Percentiles rank a stretch among this genome's conserved stretches.
Conservation (phyloP, 2,113 vertebrate genomes). For the Acrocephalus kingi region DNA sequence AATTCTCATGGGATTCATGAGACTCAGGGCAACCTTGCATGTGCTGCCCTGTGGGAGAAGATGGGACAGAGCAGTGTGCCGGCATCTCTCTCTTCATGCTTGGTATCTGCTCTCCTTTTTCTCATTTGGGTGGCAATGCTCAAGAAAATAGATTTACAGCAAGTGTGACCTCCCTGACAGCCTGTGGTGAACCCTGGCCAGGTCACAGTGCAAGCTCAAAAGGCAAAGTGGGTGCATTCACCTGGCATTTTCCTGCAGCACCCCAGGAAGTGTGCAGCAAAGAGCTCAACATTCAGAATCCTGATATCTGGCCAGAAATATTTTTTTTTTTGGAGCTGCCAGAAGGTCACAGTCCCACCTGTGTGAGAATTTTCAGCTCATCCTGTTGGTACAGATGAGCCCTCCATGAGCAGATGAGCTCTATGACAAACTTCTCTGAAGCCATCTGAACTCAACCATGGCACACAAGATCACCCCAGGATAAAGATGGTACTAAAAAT, state of each 20-base stretch:
- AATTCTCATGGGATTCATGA: background rate
- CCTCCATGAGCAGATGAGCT: background rate
- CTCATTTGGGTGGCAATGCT: background rate
- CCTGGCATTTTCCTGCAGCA: background rate
- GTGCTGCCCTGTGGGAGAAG: background rate
- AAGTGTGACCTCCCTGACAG: background rate
- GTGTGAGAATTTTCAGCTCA: background rate
- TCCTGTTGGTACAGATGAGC: background rate
- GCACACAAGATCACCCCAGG: background rate
- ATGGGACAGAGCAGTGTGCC: background rate
- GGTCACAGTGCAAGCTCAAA: background rate
- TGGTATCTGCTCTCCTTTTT: background rate
- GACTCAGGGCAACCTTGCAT: background rate
- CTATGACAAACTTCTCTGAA: background rate
- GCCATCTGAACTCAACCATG: background rate
- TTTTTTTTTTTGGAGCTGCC: background rate
- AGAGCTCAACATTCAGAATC: background rate
- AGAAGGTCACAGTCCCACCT: background rate
- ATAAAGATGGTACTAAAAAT: background rate
- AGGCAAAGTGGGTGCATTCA: background rate
- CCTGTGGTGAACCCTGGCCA: background rate
- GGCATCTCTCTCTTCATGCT: background rate
- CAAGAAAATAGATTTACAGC: background rate
- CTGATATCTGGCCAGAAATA: background rate
- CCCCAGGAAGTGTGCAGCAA: rapidly evolving